Evolutionary conservation across 1,140 invertebrate genomes (phyloP).

Genomic region (Microvelia longipes): DNA sequence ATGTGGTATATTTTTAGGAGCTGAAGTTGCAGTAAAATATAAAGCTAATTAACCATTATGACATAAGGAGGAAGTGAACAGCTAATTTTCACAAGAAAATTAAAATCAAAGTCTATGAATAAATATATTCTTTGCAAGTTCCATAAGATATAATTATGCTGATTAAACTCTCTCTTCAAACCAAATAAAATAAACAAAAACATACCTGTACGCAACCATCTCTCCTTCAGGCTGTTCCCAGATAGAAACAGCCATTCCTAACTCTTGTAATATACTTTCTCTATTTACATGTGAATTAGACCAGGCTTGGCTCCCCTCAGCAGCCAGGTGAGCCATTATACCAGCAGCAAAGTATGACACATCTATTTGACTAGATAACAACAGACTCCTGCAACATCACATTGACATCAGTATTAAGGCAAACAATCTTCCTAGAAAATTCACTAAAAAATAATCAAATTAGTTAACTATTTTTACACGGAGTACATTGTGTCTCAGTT

Average conservation of each 20-base stretch:
- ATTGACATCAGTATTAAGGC: too few species aligned
- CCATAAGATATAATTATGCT: too few species aligned
- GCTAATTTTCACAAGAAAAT: too few species aligned
- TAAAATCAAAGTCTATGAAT: too few species aligned
- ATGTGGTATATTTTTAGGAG: too few species aligned
- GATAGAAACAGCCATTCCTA: constrained; percentile 42
- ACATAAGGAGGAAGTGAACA: too few species aligned
- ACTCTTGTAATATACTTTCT: constrained; percentile 38
- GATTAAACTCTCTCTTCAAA: too few species aligned
- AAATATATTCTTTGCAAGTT: too few species aligned
- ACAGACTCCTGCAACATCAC: constrained; percentile 33
- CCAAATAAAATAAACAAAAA: not conserved
- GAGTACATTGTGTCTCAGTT: too few species aligned
- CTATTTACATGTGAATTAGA: constrained; percentile 26
- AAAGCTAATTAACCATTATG: too few species aligned
- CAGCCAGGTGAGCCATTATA: constrained; percentile 59
- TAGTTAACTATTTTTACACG: not conserved
- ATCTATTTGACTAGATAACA: constrained; percentile 55
- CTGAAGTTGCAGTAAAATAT: too few species aligned
- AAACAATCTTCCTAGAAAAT: too few species aligned
- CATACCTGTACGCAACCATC: constrained; percentile 63
- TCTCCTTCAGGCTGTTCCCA: constrained; percentile 60
- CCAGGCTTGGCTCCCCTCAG: constrained; percentile 36
- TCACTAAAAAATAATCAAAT: not conserved
- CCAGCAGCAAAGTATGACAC: constrained; percentile 72